Percentiles rank a stretch among this genome's conserved stretches.
These are phyloP conservation scores for Procapra przewalskii DNA, from an alignment of 2,113 vertebrate species.

Conservation along the genomic window DNA sequence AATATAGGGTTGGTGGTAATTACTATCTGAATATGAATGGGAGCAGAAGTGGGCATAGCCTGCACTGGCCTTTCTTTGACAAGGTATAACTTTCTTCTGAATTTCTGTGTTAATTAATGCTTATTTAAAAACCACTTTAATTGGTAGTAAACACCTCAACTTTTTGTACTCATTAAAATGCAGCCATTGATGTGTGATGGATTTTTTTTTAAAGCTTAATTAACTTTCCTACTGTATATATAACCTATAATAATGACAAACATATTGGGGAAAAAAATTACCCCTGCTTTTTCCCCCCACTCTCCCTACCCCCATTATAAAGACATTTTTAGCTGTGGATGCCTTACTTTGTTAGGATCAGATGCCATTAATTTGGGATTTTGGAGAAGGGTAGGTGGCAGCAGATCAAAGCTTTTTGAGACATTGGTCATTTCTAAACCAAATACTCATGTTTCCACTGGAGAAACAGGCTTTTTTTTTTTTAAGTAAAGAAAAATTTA, in stretches of 20 bases:
- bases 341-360: slow-evolving; percentile 56
- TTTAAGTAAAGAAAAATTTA: slow-evolving; percentile 4
- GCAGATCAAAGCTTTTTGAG: slow-evolving; percentile 29
- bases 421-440: slow-evolving; percentile 39
- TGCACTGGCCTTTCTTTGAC: slow-evolving; percentile 90
- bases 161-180: slow-evolving; percentile 91
- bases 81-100: slow-evolving; percentile 93
- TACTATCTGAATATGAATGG: slow-evolving; percentile 90
- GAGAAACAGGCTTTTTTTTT: not conserved
- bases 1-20: slow-evolving; percentile 94
- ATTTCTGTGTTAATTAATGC: slow-evolving; percentile 92
- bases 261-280: slow-evolving; percentile 80
- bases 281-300: slow-evolving; percentile 29
- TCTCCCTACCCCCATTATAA: slow-evolving; percentile 28
- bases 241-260: slow-evolving; percentile 89
- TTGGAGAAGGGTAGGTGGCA: slow-evolving; percentile 45
- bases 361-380: slow-evolving; percentile 46
- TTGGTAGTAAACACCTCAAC: slow-evolving; percentile 94
- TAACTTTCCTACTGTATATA: slow-evolving; percentile 89
- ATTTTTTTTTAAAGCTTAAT: slow-evolving; percentile 88
- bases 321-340: slow-evolving; percentile 68
- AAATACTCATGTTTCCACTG: not conserved
- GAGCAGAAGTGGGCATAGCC: slow-evolving; percentile 89
- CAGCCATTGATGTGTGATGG: slow-evolving; percentile 91
- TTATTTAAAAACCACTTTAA: slow-evolving; percentile 91